Percentiles rank a stretch among this genome's conserved stretches.
These are phyloP conservation scores for Lithobates sylvaticus DNA, from an alignment of 2,797 vertebrate genomes.

Conservation along the genomic window DNA sequence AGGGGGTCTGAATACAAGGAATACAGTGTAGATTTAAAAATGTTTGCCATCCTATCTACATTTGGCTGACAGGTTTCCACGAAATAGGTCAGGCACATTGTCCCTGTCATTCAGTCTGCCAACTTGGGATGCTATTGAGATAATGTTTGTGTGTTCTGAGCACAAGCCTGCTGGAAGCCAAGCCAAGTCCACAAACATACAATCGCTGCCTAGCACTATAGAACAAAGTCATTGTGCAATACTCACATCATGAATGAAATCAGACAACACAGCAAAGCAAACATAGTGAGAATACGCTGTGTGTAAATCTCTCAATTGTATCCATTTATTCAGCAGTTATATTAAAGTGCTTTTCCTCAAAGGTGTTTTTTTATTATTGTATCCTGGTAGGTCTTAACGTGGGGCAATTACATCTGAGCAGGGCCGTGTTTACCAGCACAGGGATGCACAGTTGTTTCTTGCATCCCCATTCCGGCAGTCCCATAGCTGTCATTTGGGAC, in stretches of 20 bases:
- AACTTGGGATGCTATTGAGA: not conserved
- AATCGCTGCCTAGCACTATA: slow-evolving; percentile 2
- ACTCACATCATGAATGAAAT: not conserved
- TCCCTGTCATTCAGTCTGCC: not conserved
- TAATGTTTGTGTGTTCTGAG: slow-evolving; percentile 26
- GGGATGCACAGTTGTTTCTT: too few relatives aligned
- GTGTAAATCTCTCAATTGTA: not conserved
- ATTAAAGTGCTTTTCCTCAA: not conserved
- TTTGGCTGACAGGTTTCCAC: not conserved
- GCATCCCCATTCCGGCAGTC: too few relatives aligned
- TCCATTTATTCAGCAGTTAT: not conserved
- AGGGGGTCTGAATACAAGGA: not conserved
- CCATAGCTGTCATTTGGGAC: too few relatives aligned
- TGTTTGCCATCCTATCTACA: not conserved
- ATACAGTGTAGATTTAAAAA: not conserved
- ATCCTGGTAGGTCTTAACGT: not conserved
- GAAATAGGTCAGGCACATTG: not conserved
- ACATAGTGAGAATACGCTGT: not conserved
- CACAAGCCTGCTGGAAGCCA: not conserved
- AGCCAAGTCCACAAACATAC: slow-evolving; percentile 11
- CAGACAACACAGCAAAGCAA: slow-evolving; percentile 15
- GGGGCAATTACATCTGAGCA: too few relatives aligned
- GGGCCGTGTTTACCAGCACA: too few relatives aligned
- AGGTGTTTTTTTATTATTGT: not conserved
- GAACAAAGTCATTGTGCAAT: slow-evolving; percentile 33